Conservation (phyloP, 2,888 invertebrate species). For the Lasioglossum leucozonium region DNA sequence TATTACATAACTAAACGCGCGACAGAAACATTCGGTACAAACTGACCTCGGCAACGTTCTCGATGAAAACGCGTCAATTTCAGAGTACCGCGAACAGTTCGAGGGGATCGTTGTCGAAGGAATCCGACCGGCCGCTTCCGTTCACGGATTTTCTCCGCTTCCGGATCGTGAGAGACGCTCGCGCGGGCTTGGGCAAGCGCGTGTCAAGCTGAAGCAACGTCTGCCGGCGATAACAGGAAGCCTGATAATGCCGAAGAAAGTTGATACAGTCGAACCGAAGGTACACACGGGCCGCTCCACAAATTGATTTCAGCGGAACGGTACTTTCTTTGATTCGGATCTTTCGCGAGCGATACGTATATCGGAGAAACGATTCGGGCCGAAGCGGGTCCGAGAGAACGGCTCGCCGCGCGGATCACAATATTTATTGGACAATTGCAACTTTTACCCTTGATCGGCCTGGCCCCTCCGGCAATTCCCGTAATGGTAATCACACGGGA, state of each 20-base stretch:
- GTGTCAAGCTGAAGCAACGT: constrained; percentile 13
- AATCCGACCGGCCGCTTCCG: too few relatives aligned
- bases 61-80: too few relatives aligned
- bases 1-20: too few relatives aligned
- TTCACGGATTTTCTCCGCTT: neutral
- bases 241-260: constrained; percentile 22
- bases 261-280: constrained; percentile 13
- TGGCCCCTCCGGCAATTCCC: neutral
- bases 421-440: constrained; percentile 12
- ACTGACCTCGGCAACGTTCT: too few relatives aligned
- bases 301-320: constrained; percentile 8
- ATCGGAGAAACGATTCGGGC: neutral
- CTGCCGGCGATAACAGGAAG: constrained; percentile 11
- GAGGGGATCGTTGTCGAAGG: neutral
- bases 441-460: constrained; percentile 7
- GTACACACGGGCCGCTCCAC: neutral
- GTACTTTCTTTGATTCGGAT: constrained; percentile 7
- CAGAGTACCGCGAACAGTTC: neutral
- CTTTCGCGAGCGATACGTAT: neutral
- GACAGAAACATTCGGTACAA: too few relatives aligned
- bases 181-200: neutral
- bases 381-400: constrained; percentile 7
- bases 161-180: neutral
- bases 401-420: neutral
- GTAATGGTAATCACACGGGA: neutral